A percentile compares a stretch with the other conserved stretches of the same genome.
Conservation (phyloP, 1,140 invertebrate species). For the Drosophila bipectinata region DNA sequence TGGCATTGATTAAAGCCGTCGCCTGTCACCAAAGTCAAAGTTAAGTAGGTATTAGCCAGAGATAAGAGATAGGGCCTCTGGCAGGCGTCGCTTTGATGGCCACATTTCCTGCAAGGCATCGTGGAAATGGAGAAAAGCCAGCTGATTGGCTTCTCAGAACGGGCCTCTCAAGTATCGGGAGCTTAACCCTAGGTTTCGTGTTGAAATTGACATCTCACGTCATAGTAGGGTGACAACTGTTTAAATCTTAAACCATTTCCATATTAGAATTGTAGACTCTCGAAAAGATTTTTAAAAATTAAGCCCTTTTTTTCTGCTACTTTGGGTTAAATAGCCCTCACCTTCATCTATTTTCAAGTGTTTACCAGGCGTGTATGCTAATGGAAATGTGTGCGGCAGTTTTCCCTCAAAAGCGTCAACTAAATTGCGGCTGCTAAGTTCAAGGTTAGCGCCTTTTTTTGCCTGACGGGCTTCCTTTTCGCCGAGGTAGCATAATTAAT, state of each 20-base stretch:
- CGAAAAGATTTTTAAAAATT: neutral
- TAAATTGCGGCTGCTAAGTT: conserved; percentile 54
- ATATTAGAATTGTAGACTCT: neutral
- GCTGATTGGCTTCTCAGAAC: conserved; percentile 60
- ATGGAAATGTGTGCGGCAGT: neutral
- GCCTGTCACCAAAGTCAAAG: conserved; percentile 77
- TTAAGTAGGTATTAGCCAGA: conserved; percentile 71
- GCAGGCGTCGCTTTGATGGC: conserved; percentile 23
- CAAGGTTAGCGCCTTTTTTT: conserved; percentile 61
- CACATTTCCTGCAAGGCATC: conserved; percentile 58
- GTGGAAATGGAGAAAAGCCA: conserved; percentile 35
- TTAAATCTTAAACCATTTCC: neutral
- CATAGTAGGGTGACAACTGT: neutral
- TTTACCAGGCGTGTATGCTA: neutral
- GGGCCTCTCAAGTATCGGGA: conserved; percentile 10
- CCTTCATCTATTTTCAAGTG: neutral
- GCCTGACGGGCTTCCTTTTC: conserved; percentile 13
- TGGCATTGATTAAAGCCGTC: conserved; percentile 71
- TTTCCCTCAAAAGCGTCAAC: conserved; percentile 21
- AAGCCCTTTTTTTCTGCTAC: neutral
- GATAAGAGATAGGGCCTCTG: conserved; percentile 3
- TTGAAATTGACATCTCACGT: neutral
- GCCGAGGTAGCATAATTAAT: conserved; percentile 77
- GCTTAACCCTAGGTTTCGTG: conserved; percentile 17
- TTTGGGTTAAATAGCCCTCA: conserved; percentile 8